Base-by-base conservation (phyloP, 1,140 invertebrate species). In the Diorhabda carinulata region DNA sequence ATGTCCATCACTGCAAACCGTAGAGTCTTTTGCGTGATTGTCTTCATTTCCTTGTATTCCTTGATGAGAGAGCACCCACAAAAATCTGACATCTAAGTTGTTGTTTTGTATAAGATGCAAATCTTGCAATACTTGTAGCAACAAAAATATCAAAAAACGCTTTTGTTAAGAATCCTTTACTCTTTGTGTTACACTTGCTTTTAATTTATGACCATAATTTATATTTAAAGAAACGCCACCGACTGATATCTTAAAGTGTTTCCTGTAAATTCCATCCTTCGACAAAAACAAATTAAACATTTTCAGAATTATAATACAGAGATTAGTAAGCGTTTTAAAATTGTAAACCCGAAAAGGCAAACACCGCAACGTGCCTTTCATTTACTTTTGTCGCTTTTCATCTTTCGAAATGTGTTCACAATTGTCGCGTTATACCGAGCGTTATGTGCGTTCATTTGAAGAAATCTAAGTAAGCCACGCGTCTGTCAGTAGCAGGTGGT, bases 401-500 rank as follows among this genome's bases (percentile, higher is more conserved):
- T 52, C 47, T 52, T 52, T n/a, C n/a, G n/a, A 52, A 52, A 52
- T 6, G 47, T 52, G 47, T 52, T 52, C 25, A 25, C 47, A n/a
- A 52, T 52, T 52, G 47, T 52, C 47, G 47, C 47, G 47, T 25
- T 25, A 52, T 6, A 6, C 47, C 47, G 47, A 8, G n/a, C 47
- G 47, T n/a, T 52, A 25, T 25, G 25, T n/a, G n/a, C 6, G 47
- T n/a, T 52, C 47, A 52, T 52, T 52, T 52, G 47, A n/a, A 6
- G 47, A 52, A 52, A 52, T 52, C 47, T 52, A 25, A n/a, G 47
- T 52, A 52, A 52, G 47, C 47, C 47, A 52, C 47, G 47, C 47
- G 47, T 52, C 47, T 52, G 47, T 52, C 47, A 52, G 47, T 52
- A 52, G 47, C 47, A 52, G 47, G 47, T 52, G 47, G 47, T 52